Base-by-base conservation (phyloP, 2,113 vertebrate genomes). In the Muntiacus muntjak region DNA sequence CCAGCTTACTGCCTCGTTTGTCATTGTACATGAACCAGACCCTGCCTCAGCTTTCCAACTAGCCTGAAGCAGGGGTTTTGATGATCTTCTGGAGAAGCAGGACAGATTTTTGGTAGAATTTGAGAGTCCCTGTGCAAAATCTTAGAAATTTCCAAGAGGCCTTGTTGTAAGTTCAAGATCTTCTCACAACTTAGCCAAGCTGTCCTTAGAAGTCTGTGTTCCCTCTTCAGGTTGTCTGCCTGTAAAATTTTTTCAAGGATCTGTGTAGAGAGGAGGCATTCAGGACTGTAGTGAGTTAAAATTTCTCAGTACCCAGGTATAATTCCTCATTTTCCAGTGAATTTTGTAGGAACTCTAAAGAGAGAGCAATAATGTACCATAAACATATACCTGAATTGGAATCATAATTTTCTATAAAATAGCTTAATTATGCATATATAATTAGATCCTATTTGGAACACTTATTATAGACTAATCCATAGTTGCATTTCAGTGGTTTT, bases 391-490 rank as follows among this genome's bases (percentile, higher is more conserved):
- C 74, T 96, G 81, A 89, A 92, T 95, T 92, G 1, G 64, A 92
- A 95, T 97, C 26, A 78, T 88, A 96, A 95, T 95, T 89, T 94
- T 89, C 78, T 84, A 91, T 96, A 86, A 91, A 96, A 89, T 57
- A 85, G 47, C 55, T 82, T 87, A 97, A 96, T 95, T 96, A 71
- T 94, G 40, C 62, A 92, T 89, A 74, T 89, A 79, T 95, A 78
- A 84, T 95, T 84, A 94, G 52, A 90, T 90, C 33, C 14, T 95
- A 62, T 98, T 96, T 64, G 33, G 45, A 79, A 92, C 23, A 52
- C 12, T 97, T 90, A 92, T 89, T 96, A 92, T 89, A 40, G 40
- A 81, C 40, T 94, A 82, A 94, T 88, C 55, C 87, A 1, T 74
- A 15, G 28, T 74, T 94, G 36, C 60, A 76, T 96, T 92, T 96